phyloP scores from a whole-genome alignment of 2,797 vertebrate species.

The Hippopotamyrus pictus region DNA sequence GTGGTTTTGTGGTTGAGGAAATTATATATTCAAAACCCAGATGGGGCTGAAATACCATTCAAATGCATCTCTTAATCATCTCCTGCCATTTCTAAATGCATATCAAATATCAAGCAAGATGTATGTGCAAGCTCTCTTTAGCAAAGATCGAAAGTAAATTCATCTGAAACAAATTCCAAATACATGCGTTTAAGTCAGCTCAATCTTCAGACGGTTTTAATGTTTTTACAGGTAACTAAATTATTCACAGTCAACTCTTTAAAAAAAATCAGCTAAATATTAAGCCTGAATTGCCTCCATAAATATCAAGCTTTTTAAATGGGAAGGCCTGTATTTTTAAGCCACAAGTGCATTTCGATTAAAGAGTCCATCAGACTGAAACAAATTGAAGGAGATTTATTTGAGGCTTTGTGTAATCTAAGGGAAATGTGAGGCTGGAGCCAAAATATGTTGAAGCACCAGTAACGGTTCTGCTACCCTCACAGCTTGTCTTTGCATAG shows the following conservation, averaged over 20 bases:
- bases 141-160: neutral
- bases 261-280: neutral
- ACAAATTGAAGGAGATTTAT: neutral
- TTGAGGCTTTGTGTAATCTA: neutral
- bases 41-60: neutral
- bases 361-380: neutral
- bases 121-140: neutral
- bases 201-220: neutral
- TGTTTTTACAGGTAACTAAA: neutral
- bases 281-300: neutral
- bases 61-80: neutral
- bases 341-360: neutral
- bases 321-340: neutral
- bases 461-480: neutral
- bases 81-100: neutral
- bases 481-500: neutral
- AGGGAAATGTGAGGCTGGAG: neutral
- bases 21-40: neutral
- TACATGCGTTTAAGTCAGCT: neutral
- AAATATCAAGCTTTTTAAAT: neutral
- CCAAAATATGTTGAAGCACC: neutral
- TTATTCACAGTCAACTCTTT: neutral
- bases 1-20: neutral
- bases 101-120: neutral
- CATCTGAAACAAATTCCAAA: neutral